These are phyloP conservation scores for Cuniculus paca DNA, from an alignment of 2,797 vertebrate genomes.

Conservation along the genomic window DNA sequence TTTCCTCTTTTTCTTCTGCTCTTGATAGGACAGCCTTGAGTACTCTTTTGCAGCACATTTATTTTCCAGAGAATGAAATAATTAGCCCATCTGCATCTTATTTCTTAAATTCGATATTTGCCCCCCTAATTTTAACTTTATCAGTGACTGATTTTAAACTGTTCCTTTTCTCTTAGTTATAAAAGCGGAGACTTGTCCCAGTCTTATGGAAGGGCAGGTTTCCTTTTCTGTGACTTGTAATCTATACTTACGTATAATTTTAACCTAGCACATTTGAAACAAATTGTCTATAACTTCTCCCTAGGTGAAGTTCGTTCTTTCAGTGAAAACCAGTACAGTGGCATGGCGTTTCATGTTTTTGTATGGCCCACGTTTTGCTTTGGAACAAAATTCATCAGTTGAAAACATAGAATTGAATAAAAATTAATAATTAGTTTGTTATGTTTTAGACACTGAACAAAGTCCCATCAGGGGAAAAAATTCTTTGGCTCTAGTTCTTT, in stretches of 20 bases:
- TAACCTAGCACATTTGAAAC: not conserved
- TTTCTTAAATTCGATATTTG: conserved; percentile 33
- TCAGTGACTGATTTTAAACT: not conserved
- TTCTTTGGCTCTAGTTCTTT: conserved; percentile 13
- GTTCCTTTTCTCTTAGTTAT: not conserved
- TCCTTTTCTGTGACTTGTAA: not conserved
- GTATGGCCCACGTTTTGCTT: conserved; percentile 33
- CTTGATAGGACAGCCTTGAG: not conserved
- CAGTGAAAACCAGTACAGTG: not conserved
- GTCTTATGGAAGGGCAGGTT: not conserved
- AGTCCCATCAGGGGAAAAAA: not conserved
- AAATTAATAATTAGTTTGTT: conserved; percentile 65
- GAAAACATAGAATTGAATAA: conserved; percentile 56
- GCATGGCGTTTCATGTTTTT: not conserved
- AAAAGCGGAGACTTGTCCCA: not conserved
- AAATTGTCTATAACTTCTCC: not conserved
- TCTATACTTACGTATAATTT: not conserved
- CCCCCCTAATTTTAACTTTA: not conserved
- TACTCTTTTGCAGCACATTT: not conserved
- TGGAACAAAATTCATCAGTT: conserved; percentile 46
- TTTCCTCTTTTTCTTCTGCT: not conserved
- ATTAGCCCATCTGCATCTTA: conserved; percentile 2
- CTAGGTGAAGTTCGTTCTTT: conserved; percentile 1
- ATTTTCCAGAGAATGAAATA: conserved; percentile 42
- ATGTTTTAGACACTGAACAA: conserved; percentile 54